Evolutionary conservation across 2,113 vertebrate species (phyloP), one percentile per base, ranked within the genome.

Genomic region (Pavo muticus): DNA sequence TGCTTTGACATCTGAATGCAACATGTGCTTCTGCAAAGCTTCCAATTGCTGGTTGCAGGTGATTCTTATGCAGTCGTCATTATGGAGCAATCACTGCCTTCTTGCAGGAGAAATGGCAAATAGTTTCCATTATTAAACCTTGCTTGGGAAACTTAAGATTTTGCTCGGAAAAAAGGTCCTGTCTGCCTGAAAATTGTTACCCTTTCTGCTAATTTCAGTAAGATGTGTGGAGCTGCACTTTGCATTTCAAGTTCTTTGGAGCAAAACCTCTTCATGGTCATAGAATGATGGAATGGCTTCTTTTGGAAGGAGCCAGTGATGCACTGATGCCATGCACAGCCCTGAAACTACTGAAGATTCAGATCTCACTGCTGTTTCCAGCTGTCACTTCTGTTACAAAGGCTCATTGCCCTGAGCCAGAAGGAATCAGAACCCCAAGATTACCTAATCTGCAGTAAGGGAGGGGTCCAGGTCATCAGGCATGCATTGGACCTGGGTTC

Each of bases 391-490:
- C 2, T 5, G 40, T 52, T 35, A 9, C 2, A 23, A 39, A 67
- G 50, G 39, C 45, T 75, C 15, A 0, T 30, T 48, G 37, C 32
- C 12, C 21, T 39, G 21, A 39, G 21, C 16, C 10, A 45, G 65
- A 25, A 63, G 14, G 32, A 47, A 25, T 15, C 64, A 21, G n/a
- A 45, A 48, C 25, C 35, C 24, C 7, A 7, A 40, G 15, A 1
- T 1, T 5, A 32, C 1, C 8, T 27, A 1, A 12, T 21, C 40
- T 20, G 24, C 35, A 3, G 0, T 42, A 72, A 2, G 13, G 0
- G 3, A 56, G 52, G 32, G 37, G 11, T 39, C 40, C 27, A 3
- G 23, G 7, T 40, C 57, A 24, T 16, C 65, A 6, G 16, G 6
- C 12, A 20, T 35, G 1, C 7, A 2, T 40, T 54, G 78, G 59